These are phyloP conservation scores for Gallirallus australis DNA, from an alignment of 2,797 vertebrate genomes.

Conservation along the genomic window DNA sequence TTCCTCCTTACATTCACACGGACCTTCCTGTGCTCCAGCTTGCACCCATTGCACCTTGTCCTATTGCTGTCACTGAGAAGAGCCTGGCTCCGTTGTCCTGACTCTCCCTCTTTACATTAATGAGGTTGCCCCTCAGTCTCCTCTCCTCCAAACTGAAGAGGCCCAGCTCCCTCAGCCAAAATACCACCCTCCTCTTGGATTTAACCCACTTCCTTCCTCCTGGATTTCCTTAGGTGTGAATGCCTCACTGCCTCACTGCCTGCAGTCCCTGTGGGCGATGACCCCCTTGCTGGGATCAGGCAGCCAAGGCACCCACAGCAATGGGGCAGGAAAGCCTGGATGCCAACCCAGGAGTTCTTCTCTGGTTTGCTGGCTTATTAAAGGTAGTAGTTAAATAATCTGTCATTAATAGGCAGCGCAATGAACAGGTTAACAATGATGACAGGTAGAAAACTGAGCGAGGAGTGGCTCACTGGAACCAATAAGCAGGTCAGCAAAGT, in stretches of 20 bases:
- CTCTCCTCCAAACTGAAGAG: no score
- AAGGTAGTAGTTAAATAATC: background rate
- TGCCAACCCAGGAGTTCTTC: background rate
- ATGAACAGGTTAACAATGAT: background rate
- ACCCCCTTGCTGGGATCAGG: accelerated
- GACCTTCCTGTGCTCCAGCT: no score
- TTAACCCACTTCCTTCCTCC: background rate
- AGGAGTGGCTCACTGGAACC: background rate
- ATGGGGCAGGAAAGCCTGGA: background rate
- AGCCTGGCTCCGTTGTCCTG: no score
- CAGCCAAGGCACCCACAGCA: background rate
- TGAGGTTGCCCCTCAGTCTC: no score
- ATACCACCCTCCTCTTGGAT: no score
- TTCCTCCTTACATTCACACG: no score
- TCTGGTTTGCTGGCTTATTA: background rate
- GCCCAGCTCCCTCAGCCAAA: no score
- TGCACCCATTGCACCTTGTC: no score
- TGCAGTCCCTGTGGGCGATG: accelerated
- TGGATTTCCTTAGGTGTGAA: background rate
- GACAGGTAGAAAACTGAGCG: background rate
- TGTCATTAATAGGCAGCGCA: background rate
- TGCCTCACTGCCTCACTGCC: accelerated
- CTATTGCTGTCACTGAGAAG: no score
- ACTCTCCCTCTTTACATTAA: no score
- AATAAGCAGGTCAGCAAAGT: background rate